These are phyloP conservation scores for Anguilla marmorata DNA, from an alignment of 2,797 vertebrate genomes.

Conservation along the genomic window DNA sequence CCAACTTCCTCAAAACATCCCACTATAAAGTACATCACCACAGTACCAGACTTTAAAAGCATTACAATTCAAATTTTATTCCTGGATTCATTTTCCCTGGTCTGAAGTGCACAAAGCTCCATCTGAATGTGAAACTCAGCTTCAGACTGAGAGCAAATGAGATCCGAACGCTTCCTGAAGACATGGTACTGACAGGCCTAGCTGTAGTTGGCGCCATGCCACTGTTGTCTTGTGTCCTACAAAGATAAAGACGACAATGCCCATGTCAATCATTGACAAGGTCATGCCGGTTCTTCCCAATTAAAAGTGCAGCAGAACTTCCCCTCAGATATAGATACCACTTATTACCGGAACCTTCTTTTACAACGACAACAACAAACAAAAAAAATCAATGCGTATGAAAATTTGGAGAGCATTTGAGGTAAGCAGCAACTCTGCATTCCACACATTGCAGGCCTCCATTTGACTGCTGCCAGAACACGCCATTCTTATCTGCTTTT, in stretches of 20 bases:
- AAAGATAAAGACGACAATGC: background rate
- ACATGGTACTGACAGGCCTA: background rate
- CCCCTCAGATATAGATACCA: background rate
- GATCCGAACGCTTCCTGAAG: background rate
- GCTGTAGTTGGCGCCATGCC: background rate
- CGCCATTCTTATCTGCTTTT: background rate
- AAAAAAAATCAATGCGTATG: background rate
- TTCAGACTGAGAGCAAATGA: background rate
- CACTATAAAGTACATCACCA: background rate
- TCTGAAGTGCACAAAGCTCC: background rate
- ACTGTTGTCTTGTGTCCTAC: background rate
- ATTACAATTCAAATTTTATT: background rate
- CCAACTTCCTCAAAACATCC: background rate
- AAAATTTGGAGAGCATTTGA: background rate
- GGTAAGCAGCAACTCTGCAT: background rate
- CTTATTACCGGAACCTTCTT: background rate
- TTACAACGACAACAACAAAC: background rate
- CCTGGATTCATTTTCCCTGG: background rate
- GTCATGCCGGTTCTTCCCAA: background rate
- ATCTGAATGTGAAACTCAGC: background rate
- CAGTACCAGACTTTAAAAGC: background rate
- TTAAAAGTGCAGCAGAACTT: background rate
- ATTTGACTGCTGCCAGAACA: background rate
- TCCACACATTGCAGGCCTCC: background rate
- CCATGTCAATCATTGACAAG: conserved; percentile 21